These are phyloP conservation scores for Gryon sp. DNA, from an alignment of 1,140 invertebrate species.

Conservation along the genomic window DNA sequence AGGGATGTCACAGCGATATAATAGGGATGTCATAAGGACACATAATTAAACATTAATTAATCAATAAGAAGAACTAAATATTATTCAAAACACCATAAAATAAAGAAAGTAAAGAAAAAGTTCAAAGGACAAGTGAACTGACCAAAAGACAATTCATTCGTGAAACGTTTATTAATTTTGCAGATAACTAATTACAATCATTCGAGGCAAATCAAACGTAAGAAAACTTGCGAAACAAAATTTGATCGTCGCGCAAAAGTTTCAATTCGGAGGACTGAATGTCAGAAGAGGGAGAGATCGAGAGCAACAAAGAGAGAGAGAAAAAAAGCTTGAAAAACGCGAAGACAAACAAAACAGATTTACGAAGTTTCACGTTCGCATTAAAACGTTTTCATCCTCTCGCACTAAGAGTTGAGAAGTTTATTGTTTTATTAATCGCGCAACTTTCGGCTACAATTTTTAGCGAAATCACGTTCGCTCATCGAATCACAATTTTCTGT, in stretches of 20 bases:
- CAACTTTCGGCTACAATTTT: background rate
- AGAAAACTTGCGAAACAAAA: slow-evolving; percentile 8
- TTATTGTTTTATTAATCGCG: slow-evolving; percentile 5
- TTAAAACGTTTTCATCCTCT: slow-evolving; percentile 5
- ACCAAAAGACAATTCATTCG: no score
- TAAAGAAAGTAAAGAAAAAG: no score
- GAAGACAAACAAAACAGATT: slow-evolving; percentile 15
- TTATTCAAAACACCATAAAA: background rate
- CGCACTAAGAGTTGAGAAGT: background rate
- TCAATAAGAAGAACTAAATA: no score
- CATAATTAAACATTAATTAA: no score
- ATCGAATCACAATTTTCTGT: background rate
- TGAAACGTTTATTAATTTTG: slow-evolving; percentile 8
- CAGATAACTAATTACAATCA: slow-evolving; percentile 1
- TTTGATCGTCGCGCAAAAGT: slow-evolving; percentile 2
- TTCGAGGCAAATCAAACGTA: background rate
- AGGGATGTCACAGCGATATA: no score
- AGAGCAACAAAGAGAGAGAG: no score
- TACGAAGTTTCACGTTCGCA: background rate
- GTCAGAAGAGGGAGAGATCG: no score
- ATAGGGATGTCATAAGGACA: no score
- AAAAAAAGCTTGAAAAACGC: background rate
- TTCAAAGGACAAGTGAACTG: no score
- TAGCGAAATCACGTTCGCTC: background rate
- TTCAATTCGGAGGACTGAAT: background rate